Base-by-base conservation (phyloP, 2,113 vertebrate genomes). In the Nyctibius bracteatus region DNA sequence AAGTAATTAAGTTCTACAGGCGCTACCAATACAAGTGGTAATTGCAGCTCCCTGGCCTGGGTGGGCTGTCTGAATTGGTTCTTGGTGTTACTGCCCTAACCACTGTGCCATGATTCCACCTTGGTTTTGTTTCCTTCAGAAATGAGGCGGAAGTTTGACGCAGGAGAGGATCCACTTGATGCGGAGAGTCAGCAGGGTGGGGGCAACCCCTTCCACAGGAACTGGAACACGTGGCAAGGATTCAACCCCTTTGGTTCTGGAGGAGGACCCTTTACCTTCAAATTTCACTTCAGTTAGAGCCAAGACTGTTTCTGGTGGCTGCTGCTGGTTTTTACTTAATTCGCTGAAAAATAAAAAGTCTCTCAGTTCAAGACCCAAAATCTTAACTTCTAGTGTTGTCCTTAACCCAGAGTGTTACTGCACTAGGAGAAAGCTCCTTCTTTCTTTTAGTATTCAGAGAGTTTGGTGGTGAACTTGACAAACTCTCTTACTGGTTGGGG, bases 221-320 rank as follows among this genome's bases (percentile, higher is more conserved):
- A 98, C 73, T 99, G 98, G 98, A 98, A 99, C 47, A 98, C 98
- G 1, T 99, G 98, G 98, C 99, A 99, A 94, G 99, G 99, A 41
- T 99, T 99, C 94, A 99, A 99, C 80, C 99, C 99, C 10, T 99
- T 99, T 17, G 98, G 99, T 82, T 99, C 99, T 4, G 98, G 98
- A 93, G 98, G 98, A 95, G 99, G 99, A 98, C 98, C 99, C 10
- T 99, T 99, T 94, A 98, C 98, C 97, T 99, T 99, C 96, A 99
- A 99, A 96, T 99, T 99, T 88, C 98, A 98, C 97, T 99, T 98
- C 97, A 99, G 99, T 98, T 99, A 98, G 99, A 97, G 97, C 91
- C 94, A 95, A 94, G 95, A 97, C 96, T 96, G 86, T 88, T 95
- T 92, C 77, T 62, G 89, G 81, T 90, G 88, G 92, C 94, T 87